phyloP scores from a whole-genome alignment of 2,888 invertebrate species.

The Antitype chi region DNA sequence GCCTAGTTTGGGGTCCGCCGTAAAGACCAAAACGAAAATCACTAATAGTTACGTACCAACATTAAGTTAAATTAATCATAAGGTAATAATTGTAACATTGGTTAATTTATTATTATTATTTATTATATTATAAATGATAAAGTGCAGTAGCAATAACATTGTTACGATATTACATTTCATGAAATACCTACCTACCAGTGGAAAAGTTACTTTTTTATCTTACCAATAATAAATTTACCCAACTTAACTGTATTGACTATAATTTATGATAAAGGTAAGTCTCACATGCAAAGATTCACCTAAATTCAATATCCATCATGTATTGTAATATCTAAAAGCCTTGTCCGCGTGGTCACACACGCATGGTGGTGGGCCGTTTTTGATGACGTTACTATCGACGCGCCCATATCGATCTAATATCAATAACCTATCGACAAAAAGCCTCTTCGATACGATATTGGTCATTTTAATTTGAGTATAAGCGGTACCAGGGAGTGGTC shows the following conservation, averaged over 20 bases:
- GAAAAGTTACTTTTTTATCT: not conserved
- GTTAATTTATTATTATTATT: too few relatives aligned
- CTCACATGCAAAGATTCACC: slow-evolving; percentile 23
- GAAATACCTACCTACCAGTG: too few relatives aligned
- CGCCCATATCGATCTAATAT: slow-evolving; percentile 85
- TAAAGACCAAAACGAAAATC: too few relatives aligned
- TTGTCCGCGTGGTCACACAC: slow-evolving; percentile 74
- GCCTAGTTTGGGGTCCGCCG: too few relatives aligned
- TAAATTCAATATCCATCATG: slow-evolving; percentile 68
- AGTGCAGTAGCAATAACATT: not conserved
- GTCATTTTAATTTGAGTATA: slow-evolving; percentile 87
- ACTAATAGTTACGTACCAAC: too few relatives aligned
- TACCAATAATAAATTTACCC: not conserved
- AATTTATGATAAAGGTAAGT: slow-evolving; percentile 13
- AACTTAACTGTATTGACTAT: slow-evolving; percentile 9
- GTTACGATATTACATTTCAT: too few relatives aligned
- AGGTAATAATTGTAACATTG: too few relatives aligned
- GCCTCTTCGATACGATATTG: slow-evolving; percentile 81
- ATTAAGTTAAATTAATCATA: too few relatives aligned
- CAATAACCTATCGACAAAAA: slow-evolving; percentile 89
- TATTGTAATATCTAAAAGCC: slow-evolving; percentile 73
- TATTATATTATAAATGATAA: too few relatives aligned
- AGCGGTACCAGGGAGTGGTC: slow-evolving; percentile 83
- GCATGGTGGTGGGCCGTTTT: slow-evolving; percentile 76
- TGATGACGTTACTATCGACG: slow-evolving; percentile 82